Conservation (phyloP, 2,888 invertebrate genomes). For the Odontomyia ornata region DNA sequence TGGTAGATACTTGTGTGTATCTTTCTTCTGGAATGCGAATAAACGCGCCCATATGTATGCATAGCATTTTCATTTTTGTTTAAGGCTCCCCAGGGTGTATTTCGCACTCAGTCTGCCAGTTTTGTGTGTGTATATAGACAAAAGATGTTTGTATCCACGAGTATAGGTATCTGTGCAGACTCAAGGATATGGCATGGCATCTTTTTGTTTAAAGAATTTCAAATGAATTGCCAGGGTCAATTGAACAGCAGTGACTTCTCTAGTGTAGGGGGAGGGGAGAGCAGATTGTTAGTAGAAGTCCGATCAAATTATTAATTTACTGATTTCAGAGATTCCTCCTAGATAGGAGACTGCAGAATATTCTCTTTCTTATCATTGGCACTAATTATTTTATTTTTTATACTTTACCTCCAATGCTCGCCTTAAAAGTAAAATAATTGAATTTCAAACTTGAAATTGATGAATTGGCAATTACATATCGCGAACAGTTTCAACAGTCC, state of each 20-base stretch:
- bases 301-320: too few relatives aligned
- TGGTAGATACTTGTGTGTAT: slow-evolving; percentile 23
- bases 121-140: not conserved
- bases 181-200: not conserved
- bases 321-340: too few relatives aligned
- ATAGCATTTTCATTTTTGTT: slow-evolving; percentile 66
- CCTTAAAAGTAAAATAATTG: too few relatives aligned
- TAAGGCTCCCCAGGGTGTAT: slow-evolving; percentile 66
- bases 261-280: too few relatives aligned
- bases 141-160: not conserved
- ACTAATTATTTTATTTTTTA: too few relatives aligned
- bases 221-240: not conserved
- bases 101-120: slow-evolving; percentile 62
- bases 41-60: slow-evolving; percentile 65
- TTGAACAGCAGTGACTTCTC: not conserved
- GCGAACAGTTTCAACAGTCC: too few relatives aligned
- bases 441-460: too few relatives aligned
- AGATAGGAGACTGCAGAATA: too few relatives aligned
- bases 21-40: slow-evolving; percentile 24
- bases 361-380: too few relatives aligned
- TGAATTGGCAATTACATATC: too few relatives aligned
- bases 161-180: not conserved
- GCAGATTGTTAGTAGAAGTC: too few relatives aligned
- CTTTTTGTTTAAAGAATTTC: not conserved
- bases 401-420: too few relatives aligned